A percentile compares a stretch with the other conserved stretches of the same genome.
phyloP scores from a whole-genome alignment of 2,797 vertebrate species.

The Crypturellus tataupa region DNA sequence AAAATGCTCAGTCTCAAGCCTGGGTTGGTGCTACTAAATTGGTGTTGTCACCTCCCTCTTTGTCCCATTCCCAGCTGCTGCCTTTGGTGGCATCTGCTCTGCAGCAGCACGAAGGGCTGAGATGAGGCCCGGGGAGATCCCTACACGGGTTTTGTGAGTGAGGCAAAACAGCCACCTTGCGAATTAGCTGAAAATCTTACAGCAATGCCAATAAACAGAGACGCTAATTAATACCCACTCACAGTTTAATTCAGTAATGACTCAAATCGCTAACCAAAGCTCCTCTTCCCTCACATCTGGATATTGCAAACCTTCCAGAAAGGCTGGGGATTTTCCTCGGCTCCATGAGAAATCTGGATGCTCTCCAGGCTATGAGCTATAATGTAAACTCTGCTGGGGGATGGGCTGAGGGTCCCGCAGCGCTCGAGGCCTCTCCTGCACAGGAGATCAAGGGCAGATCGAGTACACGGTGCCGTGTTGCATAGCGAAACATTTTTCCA shows the following conservation, averaged over 20 bases:
- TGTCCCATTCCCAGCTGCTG: not conserved
- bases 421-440: not conserved
- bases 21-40: conserved; percentile 11
- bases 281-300: not conserved
- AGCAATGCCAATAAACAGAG: not conserved
- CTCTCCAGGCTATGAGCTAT: not conserved
- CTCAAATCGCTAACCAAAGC: not conserved
- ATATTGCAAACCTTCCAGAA: not conserved
- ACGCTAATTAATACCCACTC: not conserved
- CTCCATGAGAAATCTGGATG: fast-evolving
- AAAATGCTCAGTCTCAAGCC: conserved; percentile 5
- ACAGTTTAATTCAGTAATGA: not conserved
- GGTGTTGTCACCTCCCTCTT: not conserved
- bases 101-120: not conserved
- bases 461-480: not conserved
- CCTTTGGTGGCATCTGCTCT: not conserved
- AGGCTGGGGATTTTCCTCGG: not conserved
- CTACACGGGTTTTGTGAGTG: not conserved
- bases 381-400: not conserved
- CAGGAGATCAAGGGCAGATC: not conserved
- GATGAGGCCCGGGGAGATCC: not conserved
- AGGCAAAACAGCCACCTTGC: not conserved
- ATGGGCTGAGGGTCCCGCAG: not conserved
- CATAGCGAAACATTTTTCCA: not conserved
- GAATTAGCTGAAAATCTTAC: not conserved